These are phyloP conservation scores for Calliphora vomitoria DNA, from an alignment of 2,888 invertebrate genomes.

Conservation along the genomic window DNA sequence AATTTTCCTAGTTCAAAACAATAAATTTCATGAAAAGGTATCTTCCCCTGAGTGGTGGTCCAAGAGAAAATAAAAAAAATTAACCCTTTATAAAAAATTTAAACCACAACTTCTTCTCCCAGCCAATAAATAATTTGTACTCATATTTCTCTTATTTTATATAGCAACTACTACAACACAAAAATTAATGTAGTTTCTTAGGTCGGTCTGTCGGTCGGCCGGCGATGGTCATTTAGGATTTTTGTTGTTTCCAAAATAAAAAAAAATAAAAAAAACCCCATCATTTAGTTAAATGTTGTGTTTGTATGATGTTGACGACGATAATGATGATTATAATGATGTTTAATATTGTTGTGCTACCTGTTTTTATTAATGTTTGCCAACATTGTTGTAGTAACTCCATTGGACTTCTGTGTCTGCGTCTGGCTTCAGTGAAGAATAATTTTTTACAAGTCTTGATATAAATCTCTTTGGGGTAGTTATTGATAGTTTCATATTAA, in stretches of 20 bases:
- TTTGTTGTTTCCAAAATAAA: neutral
- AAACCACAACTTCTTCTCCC: neutral
- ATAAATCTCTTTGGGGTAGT: constrained; percentile 55
- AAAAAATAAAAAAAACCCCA: constrained; percentile 11
- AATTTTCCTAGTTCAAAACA: too few species aligned
- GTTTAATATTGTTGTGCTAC: constrained; percentile 60
- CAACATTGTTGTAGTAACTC: constrained; percentile 55
- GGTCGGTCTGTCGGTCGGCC: neutral
- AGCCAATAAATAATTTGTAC: constrained; percentile 32
- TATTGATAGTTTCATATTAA: constrained; percentile 65
- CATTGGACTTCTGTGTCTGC: constrained; percentile 26
- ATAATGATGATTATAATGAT: constrained; percentile 48
- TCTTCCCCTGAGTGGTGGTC: too few species aligned
- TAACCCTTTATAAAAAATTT: neutral
- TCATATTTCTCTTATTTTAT: constrained; percentile 8
- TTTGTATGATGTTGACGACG: constrained; percentile 34
- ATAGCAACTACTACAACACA: constrained; percentile 28
- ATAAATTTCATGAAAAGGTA: too few species aligned
- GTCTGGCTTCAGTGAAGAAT: constrained; percentile 41
- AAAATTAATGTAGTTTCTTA: constrained; percentile 53
- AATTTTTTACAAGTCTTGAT: constrained; percentile 43
- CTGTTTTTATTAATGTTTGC: constrained; percentile 59
- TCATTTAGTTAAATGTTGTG: constrained; percentile 38
- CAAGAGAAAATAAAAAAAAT: too few species aligned
- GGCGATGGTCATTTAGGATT: constrained; percentile 44